These are phyloP conservation scores for Noctua comes DNA, from an alignment of 2,888 invertebrate genomes.

Conservation along the genomic window DNA sequence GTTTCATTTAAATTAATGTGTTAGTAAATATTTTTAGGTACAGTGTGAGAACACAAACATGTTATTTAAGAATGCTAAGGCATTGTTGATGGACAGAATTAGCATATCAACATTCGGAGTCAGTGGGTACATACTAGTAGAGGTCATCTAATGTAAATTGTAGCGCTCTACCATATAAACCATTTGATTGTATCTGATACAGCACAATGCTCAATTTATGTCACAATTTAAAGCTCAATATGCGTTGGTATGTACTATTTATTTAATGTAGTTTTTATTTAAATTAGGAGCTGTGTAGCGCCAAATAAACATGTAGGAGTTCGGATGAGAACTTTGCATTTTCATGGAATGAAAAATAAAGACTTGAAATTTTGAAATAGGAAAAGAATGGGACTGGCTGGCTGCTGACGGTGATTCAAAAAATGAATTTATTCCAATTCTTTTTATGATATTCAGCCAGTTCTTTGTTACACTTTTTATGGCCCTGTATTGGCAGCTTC, in stretches of 20 bases:
- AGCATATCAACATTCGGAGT: constrained; percentile 60
- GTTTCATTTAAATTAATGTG: constrained; percentile 49
- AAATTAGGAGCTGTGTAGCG: constrained; percentile 26
- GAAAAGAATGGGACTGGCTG: background rate
- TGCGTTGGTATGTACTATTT: constrained; percentile 51
- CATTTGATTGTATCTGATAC: constrained; percentile 63
- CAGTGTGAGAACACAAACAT: constrained; percentile 55
- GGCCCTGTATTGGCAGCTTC: constrained; percentile 52
- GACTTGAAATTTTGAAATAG: constrained; percentile 12
- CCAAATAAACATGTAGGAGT: constrained; percentile 15
- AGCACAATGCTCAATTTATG: constrained; percentile 65
- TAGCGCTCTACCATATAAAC: constrained; percentile 53
- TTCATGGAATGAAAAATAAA: background rate
- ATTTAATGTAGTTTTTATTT: constrained; percentile 49
- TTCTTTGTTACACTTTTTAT: constrained; percentile 62
- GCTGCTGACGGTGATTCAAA: constrained; percentile 20
- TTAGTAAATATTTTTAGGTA: constrained; percentile 54
- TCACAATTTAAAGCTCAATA: constrained; percentile 59
- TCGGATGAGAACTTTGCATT: background rate
- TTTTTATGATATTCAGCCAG: constrained; percentile 36
- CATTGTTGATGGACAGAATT: constrained; percentile 59
- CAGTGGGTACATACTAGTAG: constrained; percentile 41
- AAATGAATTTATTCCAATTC: constrained; percentile 17
- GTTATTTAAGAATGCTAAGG: constrained; percentile 45
- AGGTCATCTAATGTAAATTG: constrained; percentile 63